These are phyloP conservation scores for Manis pentadactyla DNA, from an alignment of 2,797 vertebrate species.

Conservation along the genomic window DNA sequence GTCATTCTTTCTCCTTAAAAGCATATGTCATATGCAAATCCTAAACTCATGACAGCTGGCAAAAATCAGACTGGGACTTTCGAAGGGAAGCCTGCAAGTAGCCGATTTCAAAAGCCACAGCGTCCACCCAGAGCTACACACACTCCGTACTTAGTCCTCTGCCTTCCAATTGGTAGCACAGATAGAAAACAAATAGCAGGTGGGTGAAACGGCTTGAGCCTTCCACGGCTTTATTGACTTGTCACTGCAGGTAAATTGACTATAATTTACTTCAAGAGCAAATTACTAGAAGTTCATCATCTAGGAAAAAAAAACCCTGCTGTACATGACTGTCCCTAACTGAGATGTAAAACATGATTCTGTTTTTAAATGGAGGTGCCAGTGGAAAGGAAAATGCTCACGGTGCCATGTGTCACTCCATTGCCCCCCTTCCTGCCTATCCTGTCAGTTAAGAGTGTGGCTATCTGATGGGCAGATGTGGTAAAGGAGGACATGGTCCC, in stretches of 20 bases:
- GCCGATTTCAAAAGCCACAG: not conserved
- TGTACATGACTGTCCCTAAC: conserved; percentile 83
- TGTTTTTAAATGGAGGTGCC: conserved; percentile 81
- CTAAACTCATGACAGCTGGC: not conserved
- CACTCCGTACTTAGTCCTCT: conserved; percentile 69
- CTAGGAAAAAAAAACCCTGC: conserved; percentile 79
- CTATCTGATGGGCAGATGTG: conserved; percentile 34
- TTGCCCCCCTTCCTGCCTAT: conserved; percentile 45
- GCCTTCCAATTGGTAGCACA: conserved; percentile 44
- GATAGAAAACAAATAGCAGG: conserved; percentile 80
- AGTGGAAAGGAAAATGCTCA: conserved; percentile 62
- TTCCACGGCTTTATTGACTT: conserved; percentile 86
- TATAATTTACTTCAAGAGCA: conserved; percentile 87
- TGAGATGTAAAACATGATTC: conserved; percentile 86
- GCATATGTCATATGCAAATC: not conserved
- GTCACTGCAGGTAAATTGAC: conserved; percentile 84
- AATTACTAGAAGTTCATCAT: conserved; percentile 85
- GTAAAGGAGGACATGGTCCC: not conserved
- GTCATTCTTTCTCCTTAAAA: not conserved
- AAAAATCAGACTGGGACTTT: not conserved
- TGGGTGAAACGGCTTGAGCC: conserved; percentile 79
- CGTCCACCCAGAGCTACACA: not conserved
- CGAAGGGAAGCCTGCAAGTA: not conserved
- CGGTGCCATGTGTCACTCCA: not conserved
- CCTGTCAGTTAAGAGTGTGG: conserved; percentile 74